Conservation (phyloP, 2,888 invertebrate species). For the Dilophus febrilis region DNA sequence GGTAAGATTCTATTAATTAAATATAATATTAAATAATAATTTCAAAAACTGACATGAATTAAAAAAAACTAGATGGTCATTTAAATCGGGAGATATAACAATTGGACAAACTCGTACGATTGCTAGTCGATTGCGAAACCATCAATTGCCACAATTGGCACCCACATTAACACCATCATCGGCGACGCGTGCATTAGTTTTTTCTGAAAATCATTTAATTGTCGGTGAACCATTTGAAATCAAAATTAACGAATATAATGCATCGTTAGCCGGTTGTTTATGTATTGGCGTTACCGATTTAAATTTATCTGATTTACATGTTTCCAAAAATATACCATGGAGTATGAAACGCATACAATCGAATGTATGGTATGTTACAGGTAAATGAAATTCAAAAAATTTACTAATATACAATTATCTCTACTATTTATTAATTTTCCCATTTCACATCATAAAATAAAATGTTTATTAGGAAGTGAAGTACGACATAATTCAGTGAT, state of each 20-base stretch:
- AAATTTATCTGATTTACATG: constrained; percentile 42
- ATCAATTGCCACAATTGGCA: too few relatives aligned
- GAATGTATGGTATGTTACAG: constrained; percentile 34
- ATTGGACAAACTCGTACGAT: constrained; percentile 29
- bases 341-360: constrained; percentile 45
- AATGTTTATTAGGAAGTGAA: constrained; percentile 36
- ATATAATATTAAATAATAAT: not conserved
- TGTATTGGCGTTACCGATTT: constrained; percentile 64
- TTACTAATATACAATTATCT: too few relatives aligned
- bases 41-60: too few relatives aligned
- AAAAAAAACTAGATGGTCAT: constrained; percentile 26
- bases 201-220: constrained; percentile 27
- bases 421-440: too few relatives aligned
- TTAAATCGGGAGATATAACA: constrained; percentile 26
- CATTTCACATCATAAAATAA: too few relatives aligned
- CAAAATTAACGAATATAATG: constrained; percentile 26
- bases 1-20: constrained; percentile 7
- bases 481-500: constrained; percentile 48
- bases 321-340: constrained; percentile 46
- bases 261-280: constrained; percentile 37
- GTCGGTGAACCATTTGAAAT: constrained; percentile 29
- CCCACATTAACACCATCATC: constrained; percentile 24
- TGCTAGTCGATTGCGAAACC: constrained; percentile 24
- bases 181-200: constrained; percentile 26
- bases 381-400: constrained; percentile 7